Evolutionary conservation across 2,888 invertebrate genomes (phyloP), one percentile per base, ranked within the genome.

Genomic region (Vesta saturnalis): DNA sequence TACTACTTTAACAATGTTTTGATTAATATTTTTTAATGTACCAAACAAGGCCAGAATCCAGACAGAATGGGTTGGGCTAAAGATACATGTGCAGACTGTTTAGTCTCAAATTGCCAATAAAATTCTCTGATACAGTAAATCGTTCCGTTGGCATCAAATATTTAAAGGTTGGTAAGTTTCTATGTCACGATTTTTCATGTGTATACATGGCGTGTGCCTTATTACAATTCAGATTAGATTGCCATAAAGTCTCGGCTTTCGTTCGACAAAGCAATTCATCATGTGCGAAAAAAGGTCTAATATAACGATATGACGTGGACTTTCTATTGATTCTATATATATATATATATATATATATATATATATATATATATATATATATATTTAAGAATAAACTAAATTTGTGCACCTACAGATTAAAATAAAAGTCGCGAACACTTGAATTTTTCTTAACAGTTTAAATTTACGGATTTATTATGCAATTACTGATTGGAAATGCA

Each of bases 31-130:
- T n/a, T n/a, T n/a, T n/a, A n/a, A 39, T n/a, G 63, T 58, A 57
- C 54, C 54, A 12, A 46, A 35, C 58, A 58, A 64, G 74, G 73
- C 74, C 71, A 74, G 74, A 77, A 74, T 73, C 76, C 76, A 76
- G 75, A 75, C 76, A 72, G 71, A 69, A 72, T 71, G 72, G 75
- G 72, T 72, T 72, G 76, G 72, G 75, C 74, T 60, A 68, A 71
- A 72, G 69, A 65, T 70, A 69, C 71, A 63, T 23, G 19, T 15
- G 30, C 39, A 54, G 39, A 21, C 54, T 43, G 8, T 22, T 35
- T 46, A 22, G 46, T 56, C 56, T n/a, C 62, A 47, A 23, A 52
- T 10, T 39, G 39, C 1, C 39, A 39, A 39, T 39, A 39, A 39
- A 39, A 39, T 59, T 39, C 8, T 10, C 39, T n/a, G 8, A n/a